Conservation (phyloP, 2,888 invertebrate genomes). For the Monochamus alternatus region DNA sequence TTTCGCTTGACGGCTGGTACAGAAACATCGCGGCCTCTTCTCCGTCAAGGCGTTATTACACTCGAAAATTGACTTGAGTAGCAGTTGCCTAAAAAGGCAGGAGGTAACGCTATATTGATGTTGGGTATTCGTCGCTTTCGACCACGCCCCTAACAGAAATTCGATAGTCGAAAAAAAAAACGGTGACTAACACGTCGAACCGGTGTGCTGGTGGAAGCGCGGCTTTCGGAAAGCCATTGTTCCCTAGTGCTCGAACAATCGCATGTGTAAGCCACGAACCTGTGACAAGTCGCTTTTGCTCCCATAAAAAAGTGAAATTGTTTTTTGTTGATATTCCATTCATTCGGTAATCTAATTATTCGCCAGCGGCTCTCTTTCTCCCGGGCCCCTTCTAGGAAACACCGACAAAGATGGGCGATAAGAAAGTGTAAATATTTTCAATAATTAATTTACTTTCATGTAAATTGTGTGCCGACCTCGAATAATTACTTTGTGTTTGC, state of each 20-base stretch:
- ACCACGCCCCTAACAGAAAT: conserved; percentile 12
- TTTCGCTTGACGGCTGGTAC: no score
- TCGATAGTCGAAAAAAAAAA: conserved; percentile 8
- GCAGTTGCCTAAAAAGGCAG: conserved; percentile 1
- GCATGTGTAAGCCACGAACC: conserved; percentile 16
- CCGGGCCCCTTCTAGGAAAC: background rate
- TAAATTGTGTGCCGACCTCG: background rate
- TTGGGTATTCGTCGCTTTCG: conserved; percentile 8
- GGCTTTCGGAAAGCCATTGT: background rate
- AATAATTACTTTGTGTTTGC: background rate
- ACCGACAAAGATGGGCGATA: background rate
- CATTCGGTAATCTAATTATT: background rate
- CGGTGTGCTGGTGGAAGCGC: conserved; percentile 10
- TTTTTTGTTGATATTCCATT: conserved; percentile 5
- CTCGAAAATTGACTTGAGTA: conserved; percentile 8
- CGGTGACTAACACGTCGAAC: conserved; percentile 12
- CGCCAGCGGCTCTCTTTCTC: background rate
- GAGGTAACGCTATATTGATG: conserved; percentile 12
- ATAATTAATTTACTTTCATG: conserved; percentile 1
- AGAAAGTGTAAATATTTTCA: conserved; percentile 9
- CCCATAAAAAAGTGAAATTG: conserved; percentile 15
- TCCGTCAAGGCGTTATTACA: background rate
- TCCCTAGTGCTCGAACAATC: background rate
- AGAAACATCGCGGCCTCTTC: background rate
- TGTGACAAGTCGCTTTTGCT: conserved; percentile 19